A percentile compares a stretch with the other conserved stretches of the same genome.
These are phyloP conservation scores for Drosophila athabasca DNA, from an alignment of 1,140 invertebrate species.

Conservation along the genomic window DNA sequence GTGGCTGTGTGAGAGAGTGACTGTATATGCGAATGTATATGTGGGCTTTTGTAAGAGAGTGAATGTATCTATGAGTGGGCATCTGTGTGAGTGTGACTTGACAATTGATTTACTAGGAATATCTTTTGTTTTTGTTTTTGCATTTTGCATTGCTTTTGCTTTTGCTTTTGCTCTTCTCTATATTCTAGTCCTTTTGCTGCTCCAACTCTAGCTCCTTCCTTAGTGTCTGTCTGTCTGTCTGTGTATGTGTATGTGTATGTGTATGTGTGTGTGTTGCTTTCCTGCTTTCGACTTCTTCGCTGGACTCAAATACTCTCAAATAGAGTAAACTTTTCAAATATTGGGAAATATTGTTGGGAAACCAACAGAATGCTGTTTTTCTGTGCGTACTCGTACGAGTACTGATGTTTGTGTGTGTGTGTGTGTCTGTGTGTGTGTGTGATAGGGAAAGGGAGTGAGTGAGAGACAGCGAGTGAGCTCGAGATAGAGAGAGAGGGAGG, in stretches of 20 bases:
- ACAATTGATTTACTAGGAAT: conserved; percentile 74
- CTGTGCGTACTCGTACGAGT: neutral
- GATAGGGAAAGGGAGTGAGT: neutral
- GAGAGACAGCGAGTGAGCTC: conserved; percentile 9
- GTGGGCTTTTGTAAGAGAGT: conserved; percentile 16
- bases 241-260: conserved; percentile 21
- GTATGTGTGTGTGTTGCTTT: conserved; percentile 15
- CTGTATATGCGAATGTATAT: conserved; percentile 34
- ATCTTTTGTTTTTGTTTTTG: conserved; percentile 52
- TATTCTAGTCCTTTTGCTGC: conserved; percentile 11
- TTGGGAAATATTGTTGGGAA: too few species aligned
- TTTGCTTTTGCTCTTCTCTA: conserved; percentile 23
- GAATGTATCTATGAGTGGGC: conserved; percentile 7
- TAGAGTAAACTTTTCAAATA: neutral
- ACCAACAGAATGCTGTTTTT: neutral
- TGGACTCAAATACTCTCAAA: conserved; percentile 1
- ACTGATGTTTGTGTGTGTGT: neutral
- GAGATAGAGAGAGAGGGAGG: conserved; percentile 54
- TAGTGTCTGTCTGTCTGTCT: conserved; percentile 1
- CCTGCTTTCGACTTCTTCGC: conserved; percentile 8
- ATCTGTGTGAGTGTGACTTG: conserved; percentile 46
- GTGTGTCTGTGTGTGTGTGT: conserved; percentile 13
- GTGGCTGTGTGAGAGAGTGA: conserved; percentile 9
- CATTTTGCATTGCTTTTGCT: conserved; percentile 21
- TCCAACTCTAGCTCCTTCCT: conserved; percentile 7